Base-by-base conservation (phyloP, 2,888 invertebrate species). In the Bibio marci region DNA sequence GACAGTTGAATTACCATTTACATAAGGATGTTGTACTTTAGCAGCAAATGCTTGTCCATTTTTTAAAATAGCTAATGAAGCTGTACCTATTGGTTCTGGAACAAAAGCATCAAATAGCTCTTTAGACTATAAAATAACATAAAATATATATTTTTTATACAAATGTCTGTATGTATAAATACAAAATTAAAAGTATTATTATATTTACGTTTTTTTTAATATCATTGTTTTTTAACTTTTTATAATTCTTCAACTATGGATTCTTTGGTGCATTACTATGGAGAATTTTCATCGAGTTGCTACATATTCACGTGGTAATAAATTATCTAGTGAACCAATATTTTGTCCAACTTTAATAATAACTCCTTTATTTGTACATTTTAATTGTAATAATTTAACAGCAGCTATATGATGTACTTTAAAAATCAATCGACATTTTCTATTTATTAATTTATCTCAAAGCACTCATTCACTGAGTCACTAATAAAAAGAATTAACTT, bases 261-360 rank as follows among this genome's bases (percentile, higher is more conserved):
- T 91, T 90, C 49, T 75, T 71, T 2, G 98, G 97, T 1, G 97
- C 97, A 58, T 85, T 73, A 53, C 80, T 86, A 58, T 97, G 95
- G 41, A 98, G 65, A 40, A 97, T 71, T 54, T 80, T 79, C 76
- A 98, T 78, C 0, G 88, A n/a, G n/a, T 88, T 39, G 73, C 64
- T 1, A 94, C 91, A 68, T 95, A 98, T 64, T 98, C 95, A 45
- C 64, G 65, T 1, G 98, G 98, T 45, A 98, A 62, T 40, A 98
- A 66, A 59, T 97, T 97, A 52, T 97, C 94, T 46, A 98, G 65
- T 0, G 94, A 87, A 3, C 94, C 95, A 41, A 97, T 74, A 59
- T 98, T 97, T 62, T 98, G 97, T 0, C 97, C 91, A 43, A 91
- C 70, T 72, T 98, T 98, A 41, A 98, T 91, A 57, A 92, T 98